Evolutionary conservation across 1,140 invertebrate species (phyloP).

Genomic region (Anastrepha obliqua): DNA sequence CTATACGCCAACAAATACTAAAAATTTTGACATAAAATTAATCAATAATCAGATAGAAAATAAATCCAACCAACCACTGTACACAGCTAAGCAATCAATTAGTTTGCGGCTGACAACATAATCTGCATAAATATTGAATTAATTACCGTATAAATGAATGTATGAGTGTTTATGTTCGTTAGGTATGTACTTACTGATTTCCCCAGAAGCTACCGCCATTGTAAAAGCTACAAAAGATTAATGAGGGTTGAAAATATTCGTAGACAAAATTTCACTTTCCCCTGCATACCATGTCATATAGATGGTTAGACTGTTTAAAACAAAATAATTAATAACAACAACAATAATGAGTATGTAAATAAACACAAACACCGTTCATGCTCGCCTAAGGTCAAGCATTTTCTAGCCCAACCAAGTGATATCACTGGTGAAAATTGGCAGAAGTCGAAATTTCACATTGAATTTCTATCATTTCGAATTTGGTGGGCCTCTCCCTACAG

Average conservation of each 20-base stretch:
- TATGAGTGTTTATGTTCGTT: not conserved
- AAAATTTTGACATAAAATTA: not conserved
- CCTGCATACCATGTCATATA: not conserved
- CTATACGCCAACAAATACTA: no score
- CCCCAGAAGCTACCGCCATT: not conserved
- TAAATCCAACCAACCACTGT: not conserved
- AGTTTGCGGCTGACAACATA: slow-evolving; percentile 28
- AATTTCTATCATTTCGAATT: not conserved
- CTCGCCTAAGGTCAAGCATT: not conserved
- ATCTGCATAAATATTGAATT: slow-evolving; percentile 15
- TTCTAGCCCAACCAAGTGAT: not conserved
- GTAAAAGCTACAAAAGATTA: not conserved
- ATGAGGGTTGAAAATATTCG: not conserved
- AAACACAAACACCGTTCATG: not conserved
- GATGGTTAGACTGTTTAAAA: not conserved
- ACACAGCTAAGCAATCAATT: not conserved
- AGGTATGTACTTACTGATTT: slow-evolving; percentile 12
- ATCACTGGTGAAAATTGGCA: slow-evolving; percentile 8
- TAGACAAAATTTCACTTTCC: slow-evolving; percentile 39
- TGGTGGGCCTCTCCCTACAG: not conserved
- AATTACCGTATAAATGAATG: not conserved
- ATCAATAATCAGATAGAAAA: not conserved
- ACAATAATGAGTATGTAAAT: not conserved
- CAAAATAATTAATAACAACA: not conserved
- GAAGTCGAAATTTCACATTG: slow-evolving; percentile 21